phyloP scores from a whole-genome alignment of 2,888 invertebrate genomes.

The Matsumyia berberina region DNA sequence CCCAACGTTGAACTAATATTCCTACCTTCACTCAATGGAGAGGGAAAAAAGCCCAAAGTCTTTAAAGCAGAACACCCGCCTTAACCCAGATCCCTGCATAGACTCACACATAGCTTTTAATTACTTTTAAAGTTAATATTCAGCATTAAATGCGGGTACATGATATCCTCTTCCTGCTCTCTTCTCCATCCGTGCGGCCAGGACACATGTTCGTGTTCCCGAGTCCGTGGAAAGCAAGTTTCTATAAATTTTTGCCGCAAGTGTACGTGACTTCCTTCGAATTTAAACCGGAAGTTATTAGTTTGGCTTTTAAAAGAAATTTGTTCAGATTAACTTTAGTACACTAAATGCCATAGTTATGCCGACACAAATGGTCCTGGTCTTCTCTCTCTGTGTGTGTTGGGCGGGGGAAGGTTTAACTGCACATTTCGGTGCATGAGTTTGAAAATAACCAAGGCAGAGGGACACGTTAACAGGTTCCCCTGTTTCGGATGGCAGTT shows the following conservation, averaged over 20 bases:
- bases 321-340: conserved; percentile 55
- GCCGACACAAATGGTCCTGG: conserved; percentile 16
- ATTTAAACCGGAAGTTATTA: conserved; percentile 53
- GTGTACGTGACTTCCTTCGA: conserved; percentile 58
- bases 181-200: not conserved
- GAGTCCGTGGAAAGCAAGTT: not conserved
- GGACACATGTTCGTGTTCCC: not conserved
- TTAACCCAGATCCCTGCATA: not conserved
- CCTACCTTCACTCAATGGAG: no score
- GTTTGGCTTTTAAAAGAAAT: conserved; percentile 44
- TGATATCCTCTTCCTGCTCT: not conserved
- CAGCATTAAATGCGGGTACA: conserved; percentile 1
- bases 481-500: not conserved
- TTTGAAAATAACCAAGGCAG: conserved; percentile 5
- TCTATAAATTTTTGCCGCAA: conserved; percentile 38
- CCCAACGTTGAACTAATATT: no score
- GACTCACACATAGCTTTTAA: not conserved
- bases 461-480: conserved; percentile 16
- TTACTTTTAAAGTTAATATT: conserved; percentile 7
- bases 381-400: not conserved
- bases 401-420: not conserved
- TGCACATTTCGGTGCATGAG: not conserved
- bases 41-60: no score
- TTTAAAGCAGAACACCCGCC: not conserved
- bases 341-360: conserved; percentile 28